Evolutionary conservation across 2,797 vertebrate species (phyloP).

Genomic region (Scolopax rusticola): DNA sequence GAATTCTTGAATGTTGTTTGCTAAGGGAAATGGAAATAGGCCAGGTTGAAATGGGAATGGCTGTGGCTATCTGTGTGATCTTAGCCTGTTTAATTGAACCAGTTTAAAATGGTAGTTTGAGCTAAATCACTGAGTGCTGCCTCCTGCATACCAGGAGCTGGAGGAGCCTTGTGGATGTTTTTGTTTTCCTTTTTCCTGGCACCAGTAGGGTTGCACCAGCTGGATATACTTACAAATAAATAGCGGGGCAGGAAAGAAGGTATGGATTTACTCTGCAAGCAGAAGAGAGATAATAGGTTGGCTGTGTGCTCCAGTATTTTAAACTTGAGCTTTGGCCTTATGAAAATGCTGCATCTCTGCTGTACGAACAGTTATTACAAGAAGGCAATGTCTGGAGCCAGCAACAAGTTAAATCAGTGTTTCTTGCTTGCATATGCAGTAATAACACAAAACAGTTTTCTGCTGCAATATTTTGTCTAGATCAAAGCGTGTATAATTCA

Average conservation of each 20-base stretch:
- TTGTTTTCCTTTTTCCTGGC: constrained; percentile 4
- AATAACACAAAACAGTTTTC: background rate
- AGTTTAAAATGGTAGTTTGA: background rate
- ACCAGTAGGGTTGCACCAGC: background rate
- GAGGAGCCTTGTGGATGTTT: background rate
- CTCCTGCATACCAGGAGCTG: background rate
- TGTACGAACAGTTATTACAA: background rate
- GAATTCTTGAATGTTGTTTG: background rate
- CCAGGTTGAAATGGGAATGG: background rate
- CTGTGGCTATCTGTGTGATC: background rate
- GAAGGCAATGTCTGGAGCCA: background rate
- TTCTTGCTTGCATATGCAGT: background rate
- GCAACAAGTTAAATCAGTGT: background rate
- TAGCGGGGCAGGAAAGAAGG: background rate
- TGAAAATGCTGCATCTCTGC: background rate
- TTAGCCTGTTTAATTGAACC: background rate
- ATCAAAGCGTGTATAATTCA: background rate
- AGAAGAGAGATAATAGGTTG: background rate
- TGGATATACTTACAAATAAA: constrained; percentile 20
- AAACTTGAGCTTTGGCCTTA: background rate
- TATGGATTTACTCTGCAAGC: background rate
- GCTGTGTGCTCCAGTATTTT: background rate
- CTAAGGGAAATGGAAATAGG: background rate
- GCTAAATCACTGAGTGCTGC: background rate
- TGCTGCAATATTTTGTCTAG: background rate